Conservation (phyloP, 1,140 invertebrate species). For the Berghia stephanieae region DNA sequence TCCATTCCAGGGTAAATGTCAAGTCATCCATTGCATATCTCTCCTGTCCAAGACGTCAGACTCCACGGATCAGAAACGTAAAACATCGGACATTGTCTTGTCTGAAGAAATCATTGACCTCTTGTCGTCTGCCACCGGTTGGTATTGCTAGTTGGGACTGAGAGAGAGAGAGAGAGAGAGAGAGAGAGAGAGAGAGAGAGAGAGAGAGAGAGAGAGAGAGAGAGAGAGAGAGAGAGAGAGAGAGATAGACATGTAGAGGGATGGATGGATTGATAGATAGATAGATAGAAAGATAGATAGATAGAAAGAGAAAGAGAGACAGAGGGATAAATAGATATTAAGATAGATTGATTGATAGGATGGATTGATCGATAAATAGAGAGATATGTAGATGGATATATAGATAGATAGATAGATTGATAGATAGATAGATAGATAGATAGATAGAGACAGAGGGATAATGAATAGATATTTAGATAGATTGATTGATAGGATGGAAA, state of each 20-base stretch:
- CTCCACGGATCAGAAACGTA: constrained; percentile 4
- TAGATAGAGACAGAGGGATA: no score
- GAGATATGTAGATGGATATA: no score
- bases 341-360: no score
- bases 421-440: constrained; percentile 27
- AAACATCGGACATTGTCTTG: constrained; percentile 30
- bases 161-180: constrained; percentile 9
- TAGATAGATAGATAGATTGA: constrained; percentile 17
- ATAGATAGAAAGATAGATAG: background rate
- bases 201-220: constrained; percentile 2
- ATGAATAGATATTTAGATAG: no score
- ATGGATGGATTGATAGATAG: background rate
- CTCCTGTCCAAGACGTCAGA: constrained; percentile 26
- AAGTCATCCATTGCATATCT: constrained; percentile 41
- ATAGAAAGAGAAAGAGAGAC: no score
- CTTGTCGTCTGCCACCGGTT: constrained; percentile 1
- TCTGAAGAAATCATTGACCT: constrained; percentile 46
- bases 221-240: background rate
- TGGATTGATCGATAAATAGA: no score
- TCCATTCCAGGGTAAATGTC: constrained; percentile 46
- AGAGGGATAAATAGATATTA: no score
- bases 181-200: constrained; percentile 11
- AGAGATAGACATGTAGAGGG: no score
- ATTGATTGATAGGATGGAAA: no score
- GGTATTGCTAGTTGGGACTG: background rate